A percentile compares a stretch with the other conserved stretches of the same genome.
Evolutionary conservation across 2,797 vertebrate genomes (phyloP).

Genomic region (Poecilia gillii): DNA sequence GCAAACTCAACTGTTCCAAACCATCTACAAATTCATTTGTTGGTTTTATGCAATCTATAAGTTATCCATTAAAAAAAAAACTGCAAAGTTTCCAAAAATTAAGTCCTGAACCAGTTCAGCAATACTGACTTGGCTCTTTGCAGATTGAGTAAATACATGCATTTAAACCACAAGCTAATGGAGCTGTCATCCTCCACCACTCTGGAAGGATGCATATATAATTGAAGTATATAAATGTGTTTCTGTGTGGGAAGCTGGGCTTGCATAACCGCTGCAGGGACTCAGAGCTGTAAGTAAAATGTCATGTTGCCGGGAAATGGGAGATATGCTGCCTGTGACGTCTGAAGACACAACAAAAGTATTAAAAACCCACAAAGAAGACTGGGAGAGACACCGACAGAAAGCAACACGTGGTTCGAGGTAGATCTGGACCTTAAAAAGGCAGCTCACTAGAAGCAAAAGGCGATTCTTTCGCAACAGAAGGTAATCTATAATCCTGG

Average conservation of each 20-base stretch:
- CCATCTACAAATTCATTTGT: neutral
- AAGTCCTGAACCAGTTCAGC: constrained; percentile 17
- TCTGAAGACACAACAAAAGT: neutral
- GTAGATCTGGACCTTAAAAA: constrained; percentile 33
- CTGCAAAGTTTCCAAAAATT: neutral
- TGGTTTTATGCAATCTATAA: neutral
- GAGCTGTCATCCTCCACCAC: constrained; percentile 54
- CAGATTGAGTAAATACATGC: constrained; percentile 10
- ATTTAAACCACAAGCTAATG: constrained; percentile 44
- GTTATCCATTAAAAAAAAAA: neutral
- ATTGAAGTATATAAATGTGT: constrained; percentile 70
- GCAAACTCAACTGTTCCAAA: neutral
- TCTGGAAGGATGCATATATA: constrained; percentile 64
- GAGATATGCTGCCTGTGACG: constrained; percentile 45
- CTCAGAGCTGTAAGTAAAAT: constrained; percentile 65
- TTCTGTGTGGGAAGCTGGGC: constrained; percentile 57
- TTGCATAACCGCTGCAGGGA: constrained; percentile 61
- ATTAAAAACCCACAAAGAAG: constrained; percentile 6
- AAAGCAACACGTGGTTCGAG: constrained; percentile 28
- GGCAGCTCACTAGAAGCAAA: constrained; percentile 30
- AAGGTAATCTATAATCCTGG: constrained; percentile 44
- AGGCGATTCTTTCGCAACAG: constrained; percentile 47
- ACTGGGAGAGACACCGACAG: constrained; percentile 1
- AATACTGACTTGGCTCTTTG: constrained; percentile 14
- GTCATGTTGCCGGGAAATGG: constrained; percentile 64